Base-by-base conservation (phyloP, 2,888 invertebrate species). In the Glaucopsyche alexis region DNA sequence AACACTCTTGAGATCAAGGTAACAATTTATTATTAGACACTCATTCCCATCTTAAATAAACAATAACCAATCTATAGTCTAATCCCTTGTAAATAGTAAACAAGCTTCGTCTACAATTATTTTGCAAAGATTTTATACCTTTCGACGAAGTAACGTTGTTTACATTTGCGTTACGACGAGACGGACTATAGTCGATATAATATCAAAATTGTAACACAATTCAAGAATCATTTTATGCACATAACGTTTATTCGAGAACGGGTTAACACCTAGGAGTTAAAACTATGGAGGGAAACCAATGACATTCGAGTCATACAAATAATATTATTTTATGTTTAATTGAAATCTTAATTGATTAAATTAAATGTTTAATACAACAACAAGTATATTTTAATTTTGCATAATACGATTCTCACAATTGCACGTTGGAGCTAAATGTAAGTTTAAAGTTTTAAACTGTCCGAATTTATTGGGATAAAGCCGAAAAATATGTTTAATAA, bases 1-100 rank as follows among this genome's bases (percentile, higher is more conserved):
- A 90, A 88, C 86, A 88, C 85, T 87, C 84, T 85, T 42, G 87
- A 87, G 85, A 86, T 85, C 79, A 83, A 86, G 86, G 82, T 84
- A 89, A 89, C 88, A 86, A 87, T 81, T 84, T 84, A 84, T 74
- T 67, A 64, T 52, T 74, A 72, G 74, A 74, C 73, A 74, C 55
- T 66, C 70, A 75, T 71, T 65, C 42, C 52, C 47, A 42, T 72
- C 38, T 72, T 49, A 66, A 66, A 72, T 50, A 67, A 69, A 69
- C 69, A 49, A 69, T 65, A 60, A 60, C 29, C 29, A 60, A 7
- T 60, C 60, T 60, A 29, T 60, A 60, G 60, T 60, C 60, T 29
- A 47, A 38, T 60, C 60, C 29, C 29, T 7, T 29, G 60, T 38
- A 60, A 60, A 55, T 7, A 55, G 60, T 60, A 60, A 29, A 29